Conservation (phyloP, 2,888 invertebrate species). For the Andricus quercusramuli region DNA sequence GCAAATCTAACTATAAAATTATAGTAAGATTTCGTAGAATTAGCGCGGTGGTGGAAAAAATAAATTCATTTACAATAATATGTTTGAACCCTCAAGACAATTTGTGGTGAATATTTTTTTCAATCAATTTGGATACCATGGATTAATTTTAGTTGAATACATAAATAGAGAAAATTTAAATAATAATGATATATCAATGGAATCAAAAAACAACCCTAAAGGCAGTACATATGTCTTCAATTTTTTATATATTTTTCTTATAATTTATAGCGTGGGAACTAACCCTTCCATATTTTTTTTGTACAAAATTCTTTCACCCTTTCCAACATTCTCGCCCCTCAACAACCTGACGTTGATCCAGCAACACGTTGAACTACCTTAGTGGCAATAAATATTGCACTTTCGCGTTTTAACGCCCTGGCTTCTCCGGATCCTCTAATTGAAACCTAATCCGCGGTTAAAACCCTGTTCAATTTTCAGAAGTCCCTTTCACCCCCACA, state of each 20-base stretch:
- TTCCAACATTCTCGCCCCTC: conserved; percentile 9
- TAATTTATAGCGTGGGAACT: not conserved
- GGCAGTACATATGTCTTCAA: not conserved
- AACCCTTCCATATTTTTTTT: not conserved
- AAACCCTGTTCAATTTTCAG: conserved; percentile 63
- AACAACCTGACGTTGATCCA: conserved; percentile 17
- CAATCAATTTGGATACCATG: no score
- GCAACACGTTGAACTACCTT: conserved; percentile 29
- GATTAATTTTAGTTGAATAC: no score
- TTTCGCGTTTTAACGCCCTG: conserved; percentile 61
- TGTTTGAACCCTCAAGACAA: no score
- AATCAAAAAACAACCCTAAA: not conserved
- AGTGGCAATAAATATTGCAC: conserved; percentile 67
- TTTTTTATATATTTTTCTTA: not conserved
- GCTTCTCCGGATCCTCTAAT: conserved; percentile 66
- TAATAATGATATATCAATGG: no score
- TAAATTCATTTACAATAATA: no score
- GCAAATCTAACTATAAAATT: no score
- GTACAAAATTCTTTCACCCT: not conserved
- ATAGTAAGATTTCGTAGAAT: no score
- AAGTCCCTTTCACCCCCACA: conserved; percentile 52
- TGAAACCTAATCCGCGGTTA: conserved; percentile 72
- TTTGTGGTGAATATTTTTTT: no score
- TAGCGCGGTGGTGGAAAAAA: no score
- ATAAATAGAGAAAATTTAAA: no score